Percentiles rank a stretch among this genome's conserved stretches.
phyloP scores from a whole-genome alignment of 2,113 vertebrate genomes.

The Nycticryphes semicollaris region DNA sequence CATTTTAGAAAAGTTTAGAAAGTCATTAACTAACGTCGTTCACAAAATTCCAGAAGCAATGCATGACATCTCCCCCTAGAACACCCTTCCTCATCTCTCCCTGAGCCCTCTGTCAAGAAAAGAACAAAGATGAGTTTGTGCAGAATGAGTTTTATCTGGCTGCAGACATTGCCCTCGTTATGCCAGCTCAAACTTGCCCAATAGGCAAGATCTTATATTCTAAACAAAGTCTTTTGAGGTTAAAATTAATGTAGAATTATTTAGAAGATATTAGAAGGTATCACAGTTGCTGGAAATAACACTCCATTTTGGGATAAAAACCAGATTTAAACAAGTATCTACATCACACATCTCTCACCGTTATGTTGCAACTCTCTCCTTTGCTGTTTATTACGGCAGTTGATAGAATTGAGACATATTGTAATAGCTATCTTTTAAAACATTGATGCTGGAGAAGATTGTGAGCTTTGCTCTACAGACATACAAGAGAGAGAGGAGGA shows the following conservation, averaged over 20 bases:
- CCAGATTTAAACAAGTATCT: background rate
- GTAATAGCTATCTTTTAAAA: slow-evolving; percentile 13
- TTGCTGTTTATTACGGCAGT: background rate
- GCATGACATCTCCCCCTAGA: background rate
- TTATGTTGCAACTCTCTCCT: background rate
- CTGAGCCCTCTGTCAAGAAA: background rate
- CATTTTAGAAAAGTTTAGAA: background rate
- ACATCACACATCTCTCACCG: background rate
- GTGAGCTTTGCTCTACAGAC: background rate
- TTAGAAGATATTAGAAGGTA: background rate
- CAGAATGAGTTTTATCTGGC: background rate
- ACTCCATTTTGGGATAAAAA: background rate
- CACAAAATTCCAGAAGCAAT: background rate
- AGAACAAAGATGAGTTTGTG: background rate
- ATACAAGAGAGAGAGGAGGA: background rate
- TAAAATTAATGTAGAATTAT: background rate
- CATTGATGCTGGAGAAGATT: background rate
- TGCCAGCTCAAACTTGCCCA: background rate
- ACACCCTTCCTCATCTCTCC: background rate
- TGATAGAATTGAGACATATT: background rate
- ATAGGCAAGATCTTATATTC: background rate
- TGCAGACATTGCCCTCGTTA: background rate
- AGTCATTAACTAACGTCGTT: background rate
- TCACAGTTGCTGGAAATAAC: background rate
- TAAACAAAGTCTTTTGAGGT: background rate